Evolutionary conservation across 2,113 vertebrate species (phyloP), one percentile per base, ranked within the genome.

Genomic region (Anseranas semipalmata): DNA sequence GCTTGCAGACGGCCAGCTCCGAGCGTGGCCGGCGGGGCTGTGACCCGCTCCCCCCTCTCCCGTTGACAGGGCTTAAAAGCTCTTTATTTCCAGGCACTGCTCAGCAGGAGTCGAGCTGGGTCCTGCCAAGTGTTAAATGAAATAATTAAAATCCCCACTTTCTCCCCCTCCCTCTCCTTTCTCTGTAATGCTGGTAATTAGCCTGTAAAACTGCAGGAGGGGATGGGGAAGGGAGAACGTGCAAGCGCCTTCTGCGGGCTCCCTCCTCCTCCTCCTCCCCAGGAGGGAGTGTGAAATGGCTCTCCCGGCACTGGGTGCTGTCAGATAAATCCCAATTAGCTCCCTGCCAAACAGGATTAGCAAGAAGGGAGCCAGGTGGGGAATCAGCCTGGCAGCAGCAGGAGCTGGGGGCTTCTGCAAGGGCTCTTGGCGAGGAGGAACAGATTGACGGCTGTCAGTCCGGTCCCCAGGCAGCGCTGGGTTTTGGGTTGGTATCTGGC

Each of bases 81-180:
- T 87, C 89, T 92, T 90, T 46, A 68, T 94, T 92, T 89, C 91
- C 83, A 9, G 35, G 91, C 10, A 2, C 58, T 39, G 86, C 95
- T 73, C 94, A 66, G 94, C 84, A 35, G 93, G 95, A 96, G 85
- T 22, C 59, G 48, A 72, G 84, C 92, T 83, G 95, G 85, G 76
- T 84, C 84, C 85, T 90, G 93, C 95, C 91, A 60, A 92, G 91
- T 95, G 93, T 85, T 94, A 94, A 96, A 95, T 77, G 93, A 92
- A 95, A 87, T 96, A 71, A 95, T 96, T 95, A 85, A 87, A 91
- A 84, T 46, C 85, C 76, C 85, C 73, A 4, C 92, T 85, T 60
- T 65, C 76, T 71, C 84, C 65, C 89, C 67, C 65, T 66, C 71
- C 63, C 8, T 30, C 80, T 81, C 73, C 90, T 77, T 78, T 80